These are phyloP conservation scores for Rhinichthys osculus DNA, from an alignment of 2,797 vertebrate genomes.

Conservation along the genomic window DNA sequence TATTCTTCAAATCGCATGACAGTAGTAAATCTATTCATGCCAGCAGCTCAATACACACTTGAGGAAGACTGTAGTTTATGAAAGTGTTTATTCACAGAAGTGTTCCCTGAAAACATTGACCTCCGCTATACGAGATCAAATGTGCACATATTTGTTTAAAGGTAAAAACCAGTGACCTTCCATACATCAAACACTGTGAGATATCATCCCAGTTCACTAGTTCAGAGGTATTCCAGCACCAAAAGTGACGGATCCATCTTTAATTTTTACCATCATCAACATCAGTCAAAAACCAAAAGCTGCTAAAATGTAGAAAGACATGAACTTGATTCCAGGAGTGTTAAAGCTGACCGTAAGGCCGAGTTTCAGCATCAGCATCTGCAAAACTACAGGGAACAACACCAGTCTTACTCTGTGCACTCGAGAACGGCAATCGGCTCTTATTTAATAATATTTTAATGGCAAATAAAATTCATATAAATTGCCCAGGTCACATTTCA, in stretches of 20 bases:
- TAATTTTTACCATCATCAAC: neutral
- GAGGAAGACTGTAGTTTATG: neutral
- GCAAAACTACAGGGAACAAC: neutral
- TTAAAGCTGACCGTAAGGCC: neutral
- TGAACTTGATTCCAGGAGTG: neutral
- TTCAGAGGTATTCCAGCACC: neutral
- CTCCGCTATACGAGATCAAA: neutral
- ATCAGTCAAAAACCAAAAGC: neutral
- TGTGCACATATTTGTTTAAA: neutral
- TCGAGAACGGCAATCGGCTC: neutral
- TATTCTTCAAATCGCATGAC: neutral
- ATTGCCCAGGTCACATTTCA: neutral
- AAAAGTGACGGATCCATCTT: neutral
- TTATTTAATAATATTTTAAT: neutral
- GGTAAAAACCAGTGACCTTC: neutral
- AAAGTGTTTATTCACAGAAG: slow-evolving; percentile 11
- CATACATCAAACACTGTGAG: neutral
- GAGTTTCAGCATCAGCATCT: neutral
- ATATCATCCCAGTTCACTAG: neutral
- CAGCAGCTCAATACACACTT: neutral
- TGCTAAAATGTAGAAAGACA: neutral
- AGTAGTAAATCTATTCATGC: neutral
- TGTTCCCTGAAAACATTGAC: neutral
- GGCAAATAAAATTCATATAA: neutral
- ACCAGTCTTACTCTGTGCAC: no score